Evolutionary conservation across 37 sponge, comb jelly and placozoan species (phyloP), one percentile per base, ranked within the genome.

Genomic region (Tethya wilhelma): DNA sequence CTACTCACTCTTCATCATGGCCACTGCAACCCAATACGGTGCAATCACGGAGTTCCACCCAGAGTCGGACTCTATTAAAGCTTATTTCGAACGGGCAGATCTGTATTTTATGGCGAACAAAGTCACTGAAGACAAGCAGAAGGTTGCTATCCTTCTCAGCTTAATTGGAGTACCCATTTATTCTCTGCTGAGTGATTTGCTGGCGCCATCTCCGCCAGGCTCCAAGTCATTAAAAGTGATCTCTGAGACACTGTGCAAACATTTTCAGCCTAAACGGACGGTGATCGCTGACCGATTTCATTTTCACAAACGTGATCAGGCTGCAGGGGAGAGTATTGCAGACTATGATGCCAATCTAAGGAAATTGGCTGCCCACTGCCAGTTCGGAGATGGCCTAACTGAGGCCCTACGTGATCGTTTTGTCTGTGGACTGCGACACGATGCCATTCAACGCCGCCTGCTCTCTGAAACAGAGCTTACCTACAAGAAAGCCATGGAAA

Each of bases 61-160:
- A 6, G 68, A 79, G 38, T 36, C 49, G 31, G 80, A 79, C 43
- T 67, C 69, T 23, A 44, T 79, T 44, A 67, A 42, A 67, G 44
- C 46, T 17, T 64, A 78, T 38, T 2, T 78, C 38, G 78, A 78
- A 40, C 43, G 78, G 32, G 66, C 45, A 19, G 25, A 64, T 2
- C 42, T 79, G 22, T 79, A 38, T 56, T 67, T 79, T 56, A 25
- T 23, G 38, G 69, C 80, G 17, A 79, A 79, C 23, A 23, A 17
- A 28, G 53, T 67, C 8, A 28, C 43, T 20, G 56, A 38, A 25
- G 39, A 17, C 45, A 79, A 46, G 55, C n/a, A 79, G 46, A 6
- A 8, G 23, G 55, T 67, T 7, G 38, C 75, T 56, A 23, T 67
- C 22, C 32, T 79, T 33, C 56, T 79, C 19, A 79, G 69, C 38